These are phyloP conservation scores for Siderastrea siderea DNA, from an alignment of 92 coral and sea anemone species.

Conservation along the genomic window DNA sequence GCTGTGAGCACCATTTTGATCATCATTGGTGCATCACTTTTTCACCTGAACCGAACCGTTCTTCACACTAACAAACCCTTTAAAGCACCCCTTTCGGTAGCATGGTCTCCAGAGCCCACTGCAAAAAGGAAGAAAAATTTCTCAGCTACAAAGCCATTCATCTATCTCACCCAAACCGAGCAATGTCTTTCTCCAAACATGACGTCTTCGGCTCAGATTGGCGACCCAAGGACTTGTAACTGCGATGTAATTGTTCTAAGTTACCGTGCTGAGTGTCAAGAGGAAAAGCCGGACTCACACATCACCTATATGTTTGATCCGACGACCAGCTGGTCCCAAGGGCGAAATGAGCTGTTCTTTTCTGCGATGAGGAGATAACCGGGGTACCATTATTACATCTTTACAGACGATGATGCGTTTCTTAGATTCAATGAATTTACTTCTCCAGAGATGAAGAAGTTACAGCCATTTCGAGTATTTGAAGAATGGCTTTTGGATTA, in stretches of 20 bases:
- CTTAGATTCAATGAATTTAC: constrained; percentile 24
- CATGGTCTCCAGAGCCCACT: neutral
- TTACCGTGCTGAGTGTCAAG: constrained; percentile 42
- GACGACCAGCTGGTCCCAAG: constrained; percentile 37
- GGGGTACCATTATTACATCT: constrained; percentile 50
- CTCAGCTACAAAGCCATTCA: constrained; percentile 29
- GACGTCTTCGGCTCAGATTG: constrained; percentile 27
- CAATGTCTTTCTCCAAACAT: constrained; percentile 50
- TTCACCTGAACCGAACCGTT: neutral
- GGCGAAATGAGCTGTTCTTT: constrained; percentile 44
- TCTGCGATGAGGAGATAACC: constrained; percentile 29
- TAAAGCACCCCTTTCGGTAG: neutral
- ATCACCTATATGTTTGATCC: constrained; percentile 29
- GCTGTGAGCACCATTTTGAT: neutral
- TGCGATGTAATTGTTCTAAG: constrained; percentile 75
- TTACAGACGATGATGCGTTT: constrained; percentile 43
- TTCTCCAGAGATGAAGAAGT: constrained; percentile 10
- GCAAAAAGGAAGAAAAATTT: neutral
- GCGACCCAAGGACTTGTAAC: constrained; percentile 55
- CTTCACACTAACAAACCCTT: neutral
- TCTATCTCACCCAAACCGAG: constrained; percentile 71
- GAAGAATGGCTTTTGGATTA: constrained; percentile 59
- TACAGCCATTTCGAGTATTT: constrained; percentile 61
- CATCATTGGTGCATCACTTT: neutral
- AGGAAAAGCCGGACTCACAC: constrained; percentile 1